phyloP scores from a whole-genome alignment of 2,888 invertebrate species.

The Phortica magna region DNA sequence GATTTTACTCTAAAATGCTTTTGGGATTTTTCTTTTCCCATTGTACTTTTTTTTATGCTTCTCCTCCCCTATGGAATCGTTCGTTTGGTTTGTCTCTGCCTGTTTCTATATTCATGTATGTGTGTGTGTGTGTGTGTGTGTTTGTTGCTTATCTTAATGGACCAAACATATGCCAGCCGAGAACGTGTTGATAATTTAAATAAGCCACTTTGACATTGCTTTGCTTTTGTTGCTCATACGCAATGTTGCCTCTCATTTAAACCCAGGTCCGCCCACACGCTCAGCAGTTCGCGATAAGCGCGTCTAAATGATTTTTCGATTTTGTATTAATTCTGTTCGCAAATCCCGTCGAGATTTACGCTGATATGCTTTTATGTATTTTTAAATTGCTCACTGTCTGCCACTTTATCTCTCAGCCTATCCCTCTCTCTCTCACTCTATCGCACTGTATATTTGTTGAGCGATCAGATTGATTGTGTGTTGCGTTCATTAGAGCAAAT shows the following conservation, averaged over 20 bases:
- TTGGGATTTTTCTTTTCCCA: constrained; percentile 5
- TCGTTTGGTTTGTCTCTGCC: not conserved
- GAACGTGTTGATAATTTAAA: constrained; percentile 73
- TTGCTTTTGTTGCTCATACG: constrained; percentile 15
- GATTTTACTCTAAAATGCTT: constrained; percentile 25
- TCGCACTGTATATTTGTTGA: not conserved
- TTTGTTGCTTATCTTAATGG: constrained; percentile 73
- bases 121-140: constrained; percentile 58
- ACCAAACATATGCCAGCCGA: constrained; percentile 67
- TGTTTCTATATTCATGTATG: constrained; percentile 33
- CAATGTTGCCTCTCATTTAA: not conserved
- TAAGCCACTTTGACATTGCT: constrained; percentile 64
- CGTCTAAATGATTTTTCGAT: constrained; percentile 69
- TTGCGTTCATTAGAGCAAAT: constrained; percentile 25
- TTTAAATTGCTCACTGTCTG: constrained; percentile 15
- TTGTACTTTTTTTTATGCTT: not conserved
- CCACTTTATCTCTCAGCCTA: not conserved
- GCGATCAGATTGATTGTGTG: not conserved
- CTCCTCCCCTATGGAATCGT: not conserved
- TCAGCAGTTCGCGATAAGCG: constrained; percentile 58
- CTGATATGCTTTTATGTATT: constrained; percentile 25
- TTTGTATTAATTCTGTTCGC: constrained; percentile 63
- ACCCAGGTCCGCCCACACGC: not conserved
- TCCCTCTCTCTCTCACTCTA: not conserved
- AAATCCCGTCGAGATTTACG: constrained; percentile 64